These are phyloP conservation scores for Chitala chitala DNA, from an alignment of 2,113 vertebrate genomes.

Conservation along the genomic window DNA sequence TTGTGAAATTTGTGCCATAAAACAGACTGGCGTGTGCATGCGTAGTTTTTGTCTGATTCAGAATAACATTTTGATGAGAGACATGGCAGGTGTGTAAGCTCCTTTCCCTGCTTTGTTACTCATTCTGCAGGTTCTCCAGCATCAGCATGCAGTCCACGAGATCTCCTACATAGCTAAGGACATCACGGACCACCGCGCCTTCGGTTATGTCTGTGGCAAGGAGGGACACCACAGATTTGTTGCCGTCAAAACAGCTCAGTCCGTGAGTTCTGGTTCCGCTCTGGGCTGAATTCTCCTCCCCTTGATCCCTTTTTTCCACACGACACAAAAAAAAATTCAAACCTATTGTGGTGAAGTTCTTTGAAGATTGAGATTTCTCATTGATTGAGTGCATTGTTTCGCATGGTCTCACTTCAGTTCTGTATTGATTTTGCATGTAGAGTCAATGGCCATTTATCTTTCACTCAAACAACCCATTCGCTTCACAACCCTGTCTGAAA, in stretches of 20 bases:
- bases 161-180: constrained; percentile 99
- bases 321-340: too few species aligned
- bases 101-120: not conserved
- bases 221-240: constrained; percentile 97
- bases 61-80: not conserved
- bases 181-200: constrained; percentile 96
- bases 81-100: not conserved
- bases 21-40: not conserved
- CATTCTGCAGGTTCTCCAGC: constrained; percentile 80
- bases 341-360: too few species aligned
- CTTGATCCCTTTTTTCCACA: too few species aligned
- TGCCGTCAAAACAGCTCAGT: constrained; percentile 96
- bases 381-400: not conserved
- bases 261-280: constrained; percentile 77
- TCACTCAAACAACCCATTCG: constrained; percentile 19
- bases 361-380: not conserved
- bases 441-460: constrained; percentile 30
- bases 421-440: constrained; percentile 33
- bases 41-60: not conserved
- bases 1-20: too few species aligned
- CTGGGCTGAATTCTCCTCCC: too few species aligned
- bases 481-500: constrained; percentile 28
- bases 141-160: constrained; percentile 96
- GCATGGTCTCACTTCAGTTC: not conserved
- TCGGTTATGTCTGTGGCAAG: constrained; percentile 94